These are phyloP conservation scores for Lobophora halterata DNA, from an alignment of 2,888 invertebrate species.

Conservation along the genomic window DNA sequence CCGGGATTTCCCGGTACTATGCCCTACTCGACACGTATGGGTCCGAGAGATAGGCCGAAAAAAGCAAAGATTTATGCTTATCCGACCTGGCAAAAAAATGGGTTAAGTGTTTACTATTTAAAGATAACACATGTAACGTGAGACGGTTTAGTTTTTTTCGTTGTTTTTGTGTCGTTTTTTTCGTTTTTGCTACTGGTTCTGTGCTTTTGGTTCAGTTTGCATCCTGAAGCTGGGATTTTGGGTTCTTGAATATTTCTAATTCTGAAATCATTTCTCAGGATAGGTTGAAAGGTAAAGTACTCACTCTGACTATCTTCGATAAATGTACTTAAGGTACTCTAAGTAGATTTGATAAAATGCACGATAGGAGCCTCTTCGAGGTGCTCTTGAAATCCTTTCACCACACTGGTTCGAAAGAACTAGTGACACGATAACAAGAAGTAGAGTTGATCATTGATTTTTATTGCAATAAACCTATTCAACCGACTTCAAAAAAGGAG, in stretches of 20 bases:
- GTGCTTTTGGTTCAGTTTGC: slow-evolving; percentile 25
- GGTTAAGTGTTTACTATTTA: slow-evolving; percentile 63
- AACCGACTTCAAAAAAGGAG: no score
- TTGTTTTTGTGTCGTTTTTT: slow-evolving; percentile 33
- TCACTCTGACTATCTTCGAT: no score
- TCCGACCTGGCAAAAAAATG: slow-evolving; percentile 55
- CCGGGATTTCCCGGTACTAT: no score
- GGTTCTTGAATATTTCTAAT: slow-evolving; percentile 6
- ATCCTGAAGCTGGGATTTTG: slow-evolving; percentile 4
- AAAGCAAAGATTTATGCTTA: slow-evolving; percentile 60
- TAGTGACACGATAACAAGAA: no score
- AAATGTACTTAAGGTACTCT: no score
- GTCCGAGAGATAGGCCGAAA: slow-evolving; percentile 30
- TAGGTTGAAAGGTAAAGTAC: no score
- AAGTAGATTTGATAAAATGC: no score
- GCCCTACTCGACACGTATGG: slow-evolving; percentile 36
- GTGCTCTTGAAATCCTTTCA: no score
- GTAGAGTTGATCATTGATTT: no score
- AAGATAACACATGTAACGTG: slow-evolving; percentile 57
- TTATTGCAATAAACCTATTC: no score
- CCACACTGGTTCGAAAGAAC: no score
- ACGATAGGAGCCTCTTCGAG: no score
- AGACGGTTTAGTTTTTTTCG: slow-evolving; percentile 39
- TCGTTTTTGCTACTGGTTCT: slow-evolving; percentile 21
- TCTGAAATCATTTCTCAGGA: slow-evolving; percentile 4